A percentile compares a stretch with the other conserved stretches of the same genome.
These are phyloP conservation scores for Balaenoptera acutorostrata DNA, from an alignment of 2,113 vertebrate genomes.

Conservation along the genomic window DNA sequence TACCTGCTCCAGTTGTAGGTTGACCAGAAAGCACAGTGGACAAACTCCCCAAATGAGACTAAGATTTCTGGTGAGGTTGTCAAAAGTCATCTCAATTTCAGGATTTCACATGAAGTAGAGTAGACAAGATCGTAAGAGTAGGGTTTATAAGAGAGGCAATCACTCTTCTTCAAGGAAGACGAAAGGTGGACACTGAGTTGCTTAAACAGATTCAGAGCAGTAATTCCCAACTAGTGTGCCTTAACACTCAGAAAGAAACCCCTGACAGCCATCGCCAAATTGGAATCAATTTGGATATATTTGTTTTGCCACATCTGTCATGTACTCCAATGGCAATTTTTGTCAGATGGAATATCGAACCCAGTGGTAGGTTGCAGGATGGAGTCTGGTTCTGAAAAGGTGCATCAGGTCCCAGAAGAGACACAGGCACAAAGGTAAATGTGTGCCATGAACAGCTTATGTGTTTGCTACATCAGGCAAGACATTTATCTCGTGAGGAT, in stretches of 20 bases:
- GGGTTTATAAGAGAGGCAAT: background rate
- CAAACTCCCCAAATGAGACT: background rate
- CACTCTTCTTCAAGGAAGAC: background rate
- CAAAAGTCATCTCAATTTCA: background rate
- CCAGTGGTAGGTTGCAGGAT: background rate
- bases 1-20: background rate
- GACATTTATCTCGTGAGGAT: background rate
- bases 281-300: background rate
- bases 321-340: background rate
- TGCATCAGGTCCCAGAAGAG: background rate
- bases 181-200: background rate
- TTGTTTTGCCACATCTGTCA: background rate
- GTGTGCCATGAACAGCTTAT: background rate
- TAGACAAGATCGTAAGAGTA: background rate
- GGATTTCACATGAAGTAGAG: background rate
- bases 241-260: background rate
- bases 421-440: background rate
- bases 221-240: background rate
- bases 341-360: background rate
- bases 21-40: background rate
- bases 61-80: background rate
- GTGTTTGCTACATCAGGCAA: background rate
- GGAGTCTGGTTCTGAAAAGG: background rate
- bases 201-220: background rate
- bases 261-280: background rate